Evolutionary conservation across 1,140 invertebrate genomes (phyloP), one percentile per base, ranked within the genome.

Genomic region (Eupristina koningsbergeri): DNA sequence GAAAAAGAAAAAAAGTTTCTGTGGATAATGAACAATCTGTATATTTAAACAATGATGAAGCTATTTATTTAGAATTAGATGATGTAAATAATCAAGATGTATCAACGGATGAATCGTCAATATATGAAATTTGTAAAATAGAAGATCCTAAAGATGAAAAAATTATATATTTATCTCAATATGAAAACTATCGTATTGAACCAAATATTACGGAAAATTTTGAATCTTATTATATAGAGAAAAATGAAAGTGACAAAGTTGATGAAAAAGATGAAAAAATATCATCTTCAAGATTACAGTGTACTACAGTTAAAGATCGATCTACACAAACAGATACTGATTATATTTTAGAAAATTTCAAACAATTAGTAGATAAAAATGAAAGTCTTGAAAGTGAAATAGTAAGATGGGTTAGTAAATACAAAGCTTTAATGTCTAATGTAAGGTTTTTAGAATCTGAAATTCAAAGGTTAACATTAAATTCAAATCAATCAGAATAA

Each of bases 261-360:
- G 29, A 41, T 50, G 31, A 67, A 15, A 39, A 19, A 22, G 47
- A 45, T 26, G 64, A 78, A 63, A 45, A 71, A 0, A 17, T 22
- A 6, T 29, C 11, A 3, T 50, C 22, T 22, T 45, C 50, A 11
- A 81, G n/a, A 41, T 69, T 73, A 45, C 22, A 74, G 17, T 82
- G 31, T 45, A 64, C 53, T 15, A 50, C 39, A 1, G 58, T 80
- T 8, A 58, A 31, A 71, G 78, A 85, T 77, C 31, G 17, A 31
- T 69, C 79, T 36, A 81, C 79, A 26, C 79, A 85, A 34, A 81
- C 79, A n/a, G 63, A 85, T 61, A 36, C 67, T n/a, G 71, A 84
- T 84, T 63, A 84, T 58, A 78, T 85, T 81, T 45, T 85, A 41
- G 45, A 81, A 77, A 81, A 77, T 53, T 85, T 77, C 34, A 53